phyloP scores from a whole-genome alignment of 2,888 invertebrate genomes.

The Mythimna impura region DNA sequence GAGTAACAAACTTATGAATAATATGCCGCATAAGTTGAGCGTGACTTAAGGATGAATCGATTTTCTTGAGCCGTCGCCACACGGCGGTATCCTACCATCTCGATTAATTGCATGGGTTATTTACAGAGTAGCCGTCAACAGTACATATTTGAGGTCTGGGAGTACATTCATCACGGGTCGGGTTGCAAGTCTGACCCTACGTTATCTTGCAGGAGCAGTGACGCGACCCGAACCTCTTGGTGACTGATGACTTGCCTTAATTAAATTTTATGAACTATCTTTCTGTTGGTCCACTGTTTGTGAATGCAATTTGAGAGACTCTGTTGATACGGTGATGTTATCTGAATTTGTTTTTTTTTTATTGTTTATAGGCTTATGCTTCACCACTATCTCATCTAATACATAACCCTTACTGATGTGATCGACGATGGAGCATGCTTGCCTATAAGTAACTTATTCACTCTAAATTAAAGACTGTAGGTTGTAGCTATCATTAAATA shows the following conservation, averaged over 20 bases:
- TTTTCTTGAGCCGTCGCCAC: conserved; percentile 77
- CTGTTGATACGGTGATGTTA: conserved; percentile 11
- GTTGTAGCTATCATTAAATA: too few relatives aligned
- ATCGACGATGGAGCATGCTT: too few relatives aligned
- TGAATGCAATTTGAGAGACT: conserved; percentile 46
- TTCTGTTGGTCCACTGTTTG: conserved; percentile 65
- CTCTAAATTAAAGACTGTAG: too few relatives aligned
- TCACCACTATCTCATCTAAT: too few relatives aligned
- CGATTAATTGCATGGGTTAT: conserved; percentile 85
- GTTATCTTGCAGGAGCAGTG: conserved; percentile 87
- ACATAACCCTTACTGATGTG: too few relatives aligned
- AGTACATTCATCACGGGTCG: conserved; percentile 87
- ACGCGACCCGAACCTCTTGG: conserved; percentile 80
- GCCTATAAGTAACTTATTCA: too few relatives aligned
- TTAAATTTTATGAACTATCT: conserved; percentile 86
- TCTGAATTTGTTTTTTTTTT: neutral
- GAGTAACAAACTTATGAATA: conserved; percentile 88
- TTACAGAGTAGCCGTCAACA: conserved; percentile 84
- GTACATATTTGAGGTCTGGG: conserved; percentile 88
- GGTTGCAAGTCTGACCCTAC: conserved; percentile 88
- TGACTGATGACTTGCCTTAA: conserved; percentile 90
- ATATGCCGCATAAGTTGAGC: conserved; percentile 79
- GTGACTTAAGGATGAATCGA: conserved; percentile 79
- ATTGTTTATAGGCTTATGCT: too few relatives aligned
- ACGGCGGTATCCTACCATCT: conserved; percentile 68